Conservation (phyloP, 2,888 invertebrate species). For the Chrysomela aeneicollis region DNA sequence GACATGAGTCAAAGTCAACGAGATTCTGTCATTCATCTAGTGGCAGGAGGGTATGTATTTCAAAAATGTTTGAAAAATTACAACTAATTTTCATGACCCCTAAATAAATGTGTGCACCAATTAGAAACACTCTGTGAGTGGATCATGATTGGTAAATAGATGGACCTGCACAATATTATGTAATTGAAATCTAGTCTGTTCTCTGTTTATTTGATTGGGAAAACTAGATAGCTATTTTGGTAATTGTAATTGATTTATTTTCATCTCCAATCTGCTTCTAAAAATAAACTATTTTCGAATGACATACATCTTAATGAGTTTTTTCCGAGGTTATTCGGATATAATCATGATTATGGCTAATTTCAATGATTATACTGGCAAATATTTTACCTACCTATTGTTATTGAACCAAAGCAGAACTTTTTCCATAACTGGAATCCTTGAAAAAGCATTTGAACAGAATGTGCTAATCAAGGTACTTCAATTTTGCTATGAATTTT, state of each 20-base stretch:
- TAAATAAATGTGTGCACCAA: not conserved
- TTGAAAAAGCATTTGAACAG: no score
- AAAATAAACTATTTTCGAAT: conserved; percentile 11
- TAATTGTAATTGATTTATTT: conserved; percentile 18
- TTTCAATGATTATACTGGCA: not conserved
- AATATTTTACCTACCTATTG: not conserved
- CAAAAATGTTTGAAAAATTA: not conserved
- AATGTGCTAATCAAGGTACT: no score
- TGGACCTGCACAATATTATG: not conserved
- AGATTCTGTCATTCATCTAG: conserved; percentile 91
- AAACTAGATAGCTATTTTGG: conserved; percentile 21
- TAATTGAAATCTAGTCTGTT: not conserved
- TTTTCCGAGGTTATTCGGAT: conserved; percentile 11
- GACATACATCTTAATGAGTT: not conserved
- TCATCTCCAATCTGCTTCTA: not conserved
- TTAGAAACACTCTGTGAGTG: not conserved
- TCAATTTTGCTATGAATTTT: no score
- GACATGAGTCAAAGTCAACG: conserved; percentile 79
- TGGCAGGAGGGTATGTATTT: conserved; percentile 91
- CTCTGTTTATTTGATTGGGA: not conserved
- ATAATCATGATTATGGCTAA: not conserved
- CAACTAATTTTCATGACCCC: not conserved
- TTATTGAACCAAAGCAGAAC: not conserved
- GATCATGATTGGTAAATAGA: not conserved
- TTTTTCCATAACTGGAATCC: not conserved